Evolutionary conservation across 2,888 invertebrate genomes (phyloP).

Genomic region (Pheosia tremula): DNA sequence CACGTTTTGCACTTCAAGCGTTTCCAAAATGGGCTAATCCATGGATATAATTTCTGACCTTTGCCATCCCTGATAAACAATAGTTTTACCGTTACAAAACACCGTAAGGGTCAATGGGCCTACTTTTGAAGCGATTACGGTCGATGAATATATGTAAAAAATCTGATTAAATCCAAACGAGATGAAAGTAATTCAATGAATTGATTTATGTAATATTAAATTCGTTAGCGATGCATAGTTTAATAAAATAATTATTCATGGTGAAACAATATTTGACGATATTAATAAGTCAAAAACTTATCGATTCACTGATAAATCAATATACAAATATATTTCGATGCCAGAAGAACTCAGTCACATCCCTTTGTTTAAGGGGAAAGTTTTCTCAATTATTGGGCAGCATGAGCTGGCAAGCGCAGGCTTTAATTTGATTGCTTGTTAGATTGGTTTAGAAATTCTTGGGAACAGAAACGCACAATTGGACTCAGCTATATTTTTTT

Average conservation of each 20-base stretch:
- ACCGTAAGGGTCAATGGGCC: slow-evolving; percentile 33
- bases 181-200: slow-evolving; percentile 60
- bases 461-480: slow-evolving; percentile 58
- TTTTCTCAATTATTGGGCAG: slow-evolving; percentile 23
- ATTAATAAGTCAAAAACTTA: slow-evolving; percentile 55
- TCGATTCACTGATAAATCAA: slow-evolving; percentile 44
- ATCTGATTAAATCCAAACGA: slow-evolving; percentile 43
- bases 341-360: slow-evolving; percentile 32
- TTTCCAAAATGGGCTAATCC: neutral
- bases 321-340: slow-evolving; percentile 11
- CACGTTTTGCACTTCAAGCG: neutral
- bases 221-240: slow-evolving; percentile 38
- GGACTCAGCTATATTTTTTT: slow-evolving; percentile 17
- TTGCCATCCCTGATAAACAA: slow-evolving; percentile 24
- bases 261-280: slow-evolving; percentile 44
- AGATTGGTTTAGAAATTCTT: slow-evolving; percentile 52
- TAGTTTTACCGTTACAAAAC: slow-evolving; percentile 24
- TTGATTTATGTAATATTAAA: too few species aligned
- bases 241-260: slow-evolving; percentile 36
- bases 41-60: slow-evolving; percentile 17
- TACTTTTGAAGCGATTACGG: slow-evolving; percentile 33
- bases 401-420: slow-evolving; percentile 45
- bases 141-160: slow-evolving; percentile 37
- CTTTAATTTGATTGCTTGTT: slow-evolving; percentile 55
- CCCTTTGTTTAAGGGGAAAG: slow-evolving; percentile 35